Percentiles rank a stretch among this genome's conserved stretches.
Conservation (phyloP, 2,797 vertebrate species). For the Ptychadena robeensis region DNA sequence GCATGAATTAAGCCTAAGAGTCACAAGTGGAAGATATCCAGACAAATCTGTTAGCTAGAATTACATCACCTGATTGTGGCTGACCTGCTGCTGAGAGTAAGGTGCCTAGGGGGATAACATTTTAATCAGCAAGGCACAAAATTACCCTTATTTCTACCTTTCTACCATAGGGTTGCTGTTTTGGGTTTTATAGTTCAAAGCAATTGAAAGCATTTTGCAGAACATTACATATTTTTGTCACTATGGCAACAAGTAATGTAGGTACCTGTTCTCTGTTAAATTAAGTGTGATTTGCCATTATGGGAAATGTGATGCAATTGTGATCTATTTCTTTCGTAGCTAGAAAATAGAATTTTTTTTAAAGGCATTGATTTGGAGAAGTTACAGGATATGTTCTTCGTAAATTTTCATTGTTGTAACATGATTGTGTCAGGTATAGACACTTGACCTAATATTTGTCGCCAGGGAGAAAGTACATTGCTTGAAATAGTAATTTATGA, state of each 20-base stretch:
- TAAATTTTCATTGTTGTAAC: slow-evolving; percentile 13
- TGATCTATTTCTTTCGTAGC: slow-evolving; percentile 50
- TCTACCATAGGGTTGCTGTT: slow-evolving; percentile 49
- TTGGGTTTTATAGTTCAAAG: slow-evolving; percentile 56
- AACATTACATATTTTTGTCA: slow-evolving; percentile 62
- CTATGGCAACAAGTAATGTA: slow-evolving; percentile 62
- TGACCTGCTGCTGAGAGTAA: slow-evolving; percentile 58
- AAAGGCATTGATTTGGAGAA: slow-evolving; percentile 29
- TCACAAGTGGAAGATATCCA: slow-evolving; percentile 57
- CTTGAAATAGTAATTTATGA: background rate
- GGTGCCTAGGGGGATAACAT: slow-evolving; percentile 60
- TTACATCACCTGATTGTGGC: slow-evolving; percentile 61
- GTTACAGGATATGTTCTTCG: slow-evolving; percentile 28
- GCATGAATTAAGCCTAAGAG: slow-evolving; percentile 56
- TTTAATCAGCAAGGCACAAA: slow-evolving; percentile 61
- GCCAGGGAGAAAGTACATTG: background rate
- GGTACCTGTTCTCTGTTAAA: slow-evolving; percentile 57
- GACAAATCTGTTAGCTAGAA: slow-evolving; percentile 59
- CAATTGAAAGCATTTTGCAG: slow-evolving; percentile 56
- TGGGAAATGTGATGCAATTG: slow-evolving; percentile 60
- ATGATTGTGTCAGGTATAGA: background rate
- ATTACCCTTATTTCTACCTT: slow-evolving; percentile 58
- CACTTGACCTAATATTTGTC: slow-evolving; percentile 8
- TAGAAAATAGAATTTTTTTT: slow-evolving; percentile 31
- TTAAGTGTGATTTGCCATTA: slow-evolving; percentile 60